Conservation (phyloP, 1,140 invertebrate species). For the Chionoecetes opilio region DNA sequence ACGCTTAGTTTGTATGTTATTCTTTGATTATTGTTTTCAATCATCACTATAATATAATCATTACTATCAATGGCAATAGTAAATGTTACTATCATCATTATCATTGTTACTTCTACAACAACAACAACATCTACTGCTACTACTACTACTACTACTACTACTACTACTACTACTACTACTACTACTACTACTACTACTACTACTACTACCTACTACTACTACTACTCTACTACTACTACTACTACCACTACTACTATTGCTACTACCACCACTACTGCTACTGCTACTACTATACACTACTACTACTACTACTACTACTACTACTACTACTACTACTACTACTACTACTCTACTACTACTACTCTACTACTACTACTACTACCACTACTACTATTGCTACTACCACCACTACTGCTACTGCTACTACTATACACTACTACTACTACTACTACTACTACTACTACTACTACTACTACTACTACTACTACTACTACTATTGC, state of each 20-base stretch:
- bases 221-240: too few species aligned
- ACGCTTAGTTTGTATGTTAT: too few species aligned
- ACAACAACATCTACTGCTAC: not conserved
- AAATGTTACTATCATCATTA: not conserved
- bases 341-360: too few species aligned
- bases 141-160: not conserved
- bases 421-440: not conserved
- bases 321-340: slow-evolving; percentile 6
- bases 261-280: too few species aligned
- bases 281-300: not conserved
- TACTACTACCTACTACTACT: too few species aligned
- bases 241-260: too few species aligned
- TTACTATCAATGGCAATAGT: not conserved
- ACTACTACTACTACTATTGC: slow-evolving; percentile 1
- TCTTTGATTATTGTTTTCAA: not conserved
- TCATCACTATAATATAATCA: not conserved
- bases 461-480: not conserved
- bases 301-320: slow-evolving; percentile 28
- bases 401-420: too few species aligned
- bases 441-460: slow-evolving; percentile 12
- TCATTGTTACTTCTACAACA: not conserved
- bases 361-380: not conserved
- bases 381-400: slow-evolving; percentile 6
- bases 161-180: not conserved
- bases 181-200: not conserved